Evolutionary conservation across 2,888 invertebrate species (phyloP).

Genomic region (Dusona sp.): DNA sequence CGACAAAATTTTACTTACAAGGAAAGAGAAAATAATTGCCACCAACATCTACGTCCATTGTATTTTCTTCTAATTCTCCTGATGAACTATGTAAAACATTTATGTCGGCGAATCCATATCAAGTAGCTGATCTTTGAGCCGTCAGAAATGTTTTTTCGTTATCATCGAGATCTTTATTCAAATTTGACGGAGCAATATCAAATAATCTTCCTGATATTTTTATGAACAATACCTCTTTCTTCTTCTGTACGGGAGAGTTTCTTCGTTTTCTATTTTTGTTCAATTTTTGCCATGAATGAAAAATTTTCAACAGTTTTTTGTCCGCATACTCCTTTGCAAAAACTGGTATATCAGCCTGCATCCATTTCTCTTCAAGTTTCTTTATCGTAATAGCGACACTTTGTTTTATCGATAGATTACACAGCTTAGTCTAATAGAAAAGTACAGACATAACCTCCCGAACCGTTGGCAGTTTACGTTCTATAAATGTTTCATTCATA

Average conservation of each 20-base stretch:
- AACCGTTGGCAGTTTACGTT: conserved; percentile 3
- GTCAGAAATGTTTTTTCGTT: background rate
- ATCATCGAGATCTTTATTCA: background rate
- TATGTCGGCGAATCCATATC: background rate
- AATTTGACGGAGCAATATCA: background rate
- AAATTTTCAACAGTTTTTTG: background rate
- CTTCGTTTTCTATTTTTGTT: background rate
- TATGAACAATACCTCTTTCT: background rate
- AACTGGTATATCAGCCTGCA: background rate
- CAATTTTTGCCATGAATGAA: background rate
- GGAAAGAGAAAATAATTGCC: background rate
- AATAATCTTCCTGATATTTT: background rate
- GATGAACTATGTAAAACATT: background rate
- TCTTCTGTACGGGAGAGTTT: background rate
- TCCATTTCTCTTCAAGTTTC: background rate
- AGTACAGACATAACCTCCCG: background rate
- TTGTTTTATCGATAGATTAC: background rate
- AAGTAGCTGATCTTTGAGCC: background rate
- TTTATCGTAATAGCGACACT: background rate
- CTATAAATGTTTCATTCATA: background rate
- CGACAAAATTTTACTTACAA: background rate
- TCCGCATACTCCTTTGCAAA: background rate
- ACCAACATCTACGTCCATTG: background rate
- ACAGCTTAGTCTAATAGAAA: background rate
- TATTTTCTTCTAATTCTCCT: background rate